Conservation (phyloP, 2,113 vertebrate genomes). For the Corythornis madagascariensis region DNA sequence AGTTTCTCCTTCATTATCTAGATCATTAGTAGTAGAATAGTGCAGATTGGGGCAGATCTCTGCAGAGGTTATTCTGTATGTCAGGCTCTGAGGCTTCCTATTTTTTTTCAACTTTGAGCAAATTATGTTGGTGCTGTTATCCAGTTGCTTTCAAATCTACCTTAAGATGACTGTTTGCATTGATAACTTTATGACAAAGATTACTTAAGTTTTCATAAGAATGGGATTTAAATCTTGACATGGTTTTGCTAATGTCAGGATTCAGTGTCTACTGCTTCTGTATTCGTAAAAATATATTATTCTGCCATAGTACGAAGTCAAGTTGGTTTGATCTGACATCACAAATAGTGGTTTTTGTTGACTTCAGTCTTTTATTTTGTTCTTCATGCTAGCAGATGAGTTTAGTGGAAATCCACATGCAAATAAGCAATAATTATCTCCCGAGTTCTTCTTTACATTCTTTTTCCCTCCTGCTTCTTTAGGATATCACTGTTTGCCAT, state of each 20-base stretch:
- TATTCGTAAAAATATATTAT: neutral
- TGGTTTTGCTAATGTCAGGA: neutral
- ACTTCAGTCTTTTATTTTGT: neutral
- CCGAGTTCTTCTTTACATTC: neutral
- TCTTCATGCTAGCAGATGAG: neutral
- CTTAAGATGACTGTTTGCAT: neutral
- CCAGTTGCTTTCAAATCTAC: neutral
- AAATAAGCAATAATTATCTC: neutral
- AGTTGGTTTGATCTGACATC: neutral
- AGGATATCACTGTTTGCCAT: neutral
- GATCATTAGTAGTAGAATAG: neutral
- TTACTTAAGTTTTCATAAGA: neutral
- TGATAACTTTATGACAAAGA: neutral
- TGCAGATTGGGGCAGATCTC: neutral
- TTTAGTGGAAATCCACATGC: neutral
- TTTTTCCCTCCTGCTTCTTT: neutral
- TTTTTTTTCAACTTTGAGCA: neutral
- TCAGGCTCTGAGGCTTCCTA: neutral
- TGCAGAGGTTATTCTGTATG: neutral
- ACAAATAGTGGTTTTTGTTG: neutral
- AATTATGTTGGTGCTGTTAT: neutral
- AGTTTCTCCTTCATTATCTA: slow-evolving; percentile 14
- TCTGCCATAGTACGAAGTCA: neutral
- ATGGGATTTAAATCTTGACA: neutral
- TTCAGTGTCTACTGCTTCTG: neutral